Evolutionary conservation across 2,797 vertebrate species (phyloP).

Genomic region (Anabas testudineus): DNA sequence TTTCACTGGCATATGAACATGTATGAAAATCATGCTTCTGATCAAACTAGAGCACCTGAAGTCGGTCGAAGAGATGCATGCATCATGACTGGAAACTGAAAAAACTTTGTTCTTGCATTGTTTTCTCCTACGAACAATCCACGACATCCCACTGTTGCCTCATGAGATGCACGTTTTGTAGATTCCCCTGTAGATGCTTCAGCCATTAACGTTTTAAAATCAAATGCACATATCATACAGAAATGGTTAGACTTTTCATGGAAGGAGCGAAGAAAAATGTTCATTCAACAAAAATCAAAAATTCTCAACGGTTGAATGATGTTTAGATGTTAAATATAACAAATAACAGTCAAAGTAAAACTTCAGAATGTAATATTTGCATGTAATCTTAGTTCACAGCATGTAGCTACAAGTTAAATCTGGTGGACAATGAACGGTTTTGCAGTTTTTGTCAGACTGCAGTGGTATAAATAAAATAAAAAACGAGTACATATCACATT

Average conservation of each 20-base stretch:
- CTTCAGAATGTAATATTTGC: not conserved
- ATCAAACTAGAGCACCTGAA: too few species aligned
- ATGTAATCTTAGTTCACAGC: slow-evolving; percentile 2
- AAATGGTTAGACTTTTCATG: not conserved
- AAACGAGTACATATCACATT: not conserved
- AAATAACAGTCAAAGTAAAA: not conserved
- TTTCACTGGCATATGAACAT: too few species aligned
- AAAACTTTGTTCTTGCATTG: too few species aligned
- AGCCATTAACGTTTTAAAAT: not conserved
- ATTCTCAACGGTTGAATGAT: too few species aligned
- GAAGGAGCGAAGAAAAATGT: not conserved
- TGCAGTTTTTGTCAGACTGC: not conserved
- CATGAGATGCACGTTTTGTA: not conserved
- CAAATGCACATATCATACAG: not conserved
- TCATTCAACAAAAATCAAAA: too few species aligned
- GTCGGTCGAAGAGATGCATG: too few species aligned
- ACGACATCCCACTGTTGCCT: not conserved
- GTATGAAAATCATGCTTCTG: too few species aligned
- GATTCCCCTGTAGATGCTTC: not conserved
- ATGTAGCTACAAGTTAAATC: not conserved
- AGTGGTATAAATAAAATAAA: not conserved
- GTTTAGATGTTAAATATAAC: too few species aligned
- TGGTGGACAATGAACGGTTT: too few species aligned
- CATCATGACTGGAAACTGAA: too few species aligned
- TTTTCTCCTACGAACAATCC: too few species aligned